Base-by-base conservation (phyloP, 2,113 vertebrate genomes). In the Fulica atra region DNA sequence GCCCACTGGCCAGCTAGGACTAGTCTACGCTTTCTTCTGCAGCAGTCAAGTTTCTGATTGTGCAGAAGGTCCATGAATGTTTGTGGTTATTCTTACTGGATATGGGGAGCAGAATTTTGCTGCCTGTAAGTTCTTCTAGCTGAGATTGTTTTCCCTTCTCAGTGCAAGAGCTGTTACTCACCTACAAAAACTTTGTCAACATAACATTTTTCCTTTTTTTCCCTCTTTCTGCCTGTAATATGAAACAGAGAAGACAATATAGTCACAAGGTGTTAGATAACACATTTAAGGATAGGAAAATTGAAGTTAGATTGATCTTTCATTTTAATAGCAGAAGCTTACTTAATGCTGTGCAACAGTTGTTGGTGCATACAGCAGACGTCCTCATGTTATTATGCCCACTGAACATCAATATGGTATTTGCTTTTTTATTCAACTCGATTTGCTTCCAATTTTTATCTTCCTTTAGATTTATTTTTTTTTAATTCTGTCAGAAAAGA, bases 401-500 rank as follows among this genome's bases (percentile, higher is more conserved):
- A 1, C 4, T 65, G 73, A 93, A 86, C 89, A 13, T 91, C 92
- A 93, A 76, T 89, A 70, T 12, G 25, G 29, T n/a, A n/a, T 80
- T 95, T 92, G 20, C 40, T 57, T 71, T 86, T 77, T 82, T 48
- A 85, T 88, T 94, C 76, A 76, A 51, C n/a, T 95, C 76, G 83
- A 28, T 91, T 95, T 94, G 11, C 64, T 92, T 92, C 65, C 72
- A 92, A 64, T 88, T 93, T 90, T 95, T 93, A 50, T 81, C 56
- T 86, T 92, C 82, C 61, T 88, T 82, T 89, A 77, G 65, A 83
- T 82, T 23, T 20, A 18, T 7, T 48, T 81, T 81, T 42, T 42
- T 57, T 31, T 6, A 18, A 35, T 83, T 88, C 29, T 80, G 29
- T 60, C 28, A 79, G 31, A 48, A 72, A 91, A 77, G 66, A 48